Percentiles rank a stretch among this genome's conserved stretches.
Conservation (phyloP, 2,797 vertebrate genomes). For the Enteromius viviparus region DNA sequence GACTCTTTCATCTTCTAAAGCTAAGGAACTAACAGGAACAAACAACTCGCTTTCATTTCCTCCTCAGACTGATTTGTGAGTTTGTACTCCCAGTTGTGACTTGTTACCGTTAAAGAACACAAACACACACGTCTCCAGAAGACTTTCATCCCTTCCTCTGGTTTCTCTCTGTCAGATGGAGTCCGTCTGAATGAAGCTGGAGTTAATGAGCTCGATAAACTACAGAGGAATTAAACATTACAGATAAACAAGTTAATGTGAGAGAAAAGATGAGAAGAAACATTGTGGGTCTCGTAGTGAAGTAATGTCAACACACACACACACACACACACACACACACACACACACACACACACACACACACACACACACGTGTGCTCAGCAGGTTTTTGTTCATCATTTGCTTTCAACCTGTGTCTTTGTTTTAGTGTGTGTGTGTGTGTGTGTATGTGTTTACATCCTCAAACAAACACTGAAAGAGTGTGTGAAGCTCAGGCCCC, state of each 20-base stretch:
- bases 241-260: too few species aligned
- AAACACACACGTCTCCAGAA: not conserved
- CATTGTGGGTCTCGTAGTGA: not conserved
- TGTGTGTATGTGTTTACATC: conserved; percentile 1
- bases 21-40: conserved; percentile 27
- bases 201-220: not conserved
- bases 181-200: not conserved
- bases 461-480: not conserved
- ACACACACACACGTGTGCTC: not conserved
- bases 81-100: conserved; percentile 26
- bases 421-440: not conserved
- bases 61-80: conserved; percentile 13
- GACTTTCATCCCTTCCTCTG: not conserved
- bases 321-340: too few species aligned
- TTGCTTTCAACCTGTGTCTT: not conserved
- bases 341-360: too few species aligned
- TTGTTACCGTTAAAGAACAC: conserved; percentile 20
- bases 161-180: not conserved
- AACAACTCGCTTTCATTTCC: conserved; percentile 44
- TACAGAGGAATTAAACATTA: not conserved
- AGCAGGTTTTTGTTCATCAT: not conserved
- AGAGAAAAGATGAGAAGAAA: not conserved
- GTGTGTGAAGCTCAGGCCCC: not conserved
- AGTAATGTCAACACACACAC: not conserved
- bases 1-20: conserved; percentile 7